Evolutionary conservation across 2,888 invertebrate species (phyloP), one percentile per base, ranked within the genome.

Genomic region (Stenodema calcarata): DNA sequence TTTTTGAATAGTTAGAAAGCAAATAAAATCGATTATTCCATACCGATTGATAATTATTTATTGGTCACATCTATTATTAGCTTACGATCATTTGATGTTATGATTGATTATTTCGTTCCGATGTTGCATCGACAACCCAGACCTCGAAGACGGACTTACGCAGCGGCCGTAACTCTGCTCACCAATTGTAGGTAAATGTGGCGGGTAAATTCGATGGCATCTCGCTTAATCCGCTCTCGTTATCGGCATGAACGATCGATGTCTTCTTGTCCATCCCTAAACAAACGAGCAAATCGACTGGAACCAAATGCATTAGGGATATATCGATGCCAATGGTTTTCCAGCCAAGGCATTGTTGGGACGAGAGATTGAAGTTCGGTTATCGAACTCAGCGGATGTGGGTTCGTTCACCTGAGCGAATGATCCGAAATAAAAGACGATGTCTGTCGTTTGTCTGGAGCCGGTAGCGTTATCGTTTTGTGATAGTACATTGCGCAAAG

Each of bases 321-420:
- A 47, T 11, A 42, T 47, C 47, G 12, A 47, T 47, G 47, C 47
- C 47, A 47, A 47, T 47, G 47, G 12, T 47, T 47, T 47, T 12
- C 14, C 16, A 12, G 75, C 7, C 23, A 12, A 69, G 42, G 11
- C 42, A 76, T 76, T 76, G 42, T 76, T 23, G 23, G 28, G 76
- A 41, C 41, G 41, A 11, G 4, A 54, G 23, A 41, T 76, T 30
- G 30, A 30, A 73, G 30, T 12, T 11, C 76, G 76, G 76, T 42
- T 76, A n/a, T 76, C 42, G 42, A 41, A 76, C 76, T 23, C 42
- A 18, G 42, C 76, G 76, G 76, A 76, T 76, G 23, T 76, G 42
- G 42, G 76, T 76, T 76, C 76, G 42, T 76, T 76, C 76, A 76
- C 76, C 76, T n/a, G n/a, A n/a, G 14, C 11, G 76, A 18, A 12